Evolutionary conservation across 1,140 invertebrate genomes (phyloP), one percentile per base, ranked within the genome.

Genomic region (Alviniconcha marisindica): DNA sequence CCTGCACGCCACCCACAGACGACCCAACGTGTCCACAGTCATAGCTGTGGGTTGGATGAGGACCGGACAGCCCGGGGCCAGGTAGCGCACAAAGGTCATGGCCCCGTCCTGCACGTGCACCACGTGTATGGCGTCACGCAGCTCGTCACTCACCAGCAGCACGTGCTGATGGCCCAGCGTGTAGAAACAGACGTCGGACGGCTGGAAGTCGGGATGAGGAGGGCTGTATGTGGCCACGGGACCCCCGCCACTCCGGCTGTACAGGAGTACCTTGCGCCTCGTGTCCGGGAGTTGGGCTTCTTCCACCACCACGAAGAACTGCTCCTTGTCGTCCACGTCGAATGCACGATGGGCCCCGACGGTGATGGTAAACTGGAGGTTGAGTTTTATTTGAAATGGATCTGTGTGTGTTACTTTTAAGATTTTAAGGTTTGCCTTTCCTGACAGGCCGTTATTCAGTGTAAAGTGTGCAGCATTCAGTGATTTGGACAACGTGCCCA

Each of bases 181-280:
- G 71, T 42, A 74, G 71, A 74, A 74, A 24, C 71, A 74, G 21
- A 42, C 71, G 38, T 74, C 71, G 4, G 71, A 42, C 3, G 71
- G 71, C 38, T 42, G 38, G 38, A 14, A 74, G 18, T 2, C 4
- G 38, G 38, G 15, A 2, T 4, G 14, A 21, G 71, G 71, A 21
- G 71, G 38, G 38, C 18, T 1, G 71, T 74, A 74, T 3, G 38
- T 74, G 38, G 36, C 38, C 21, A 74, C 42, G 3, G 71, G 14
- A 12, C 21, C 18, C 38, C 21, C 3, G 5, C 12, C 2, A 7
- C 21, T 18, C 3, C 71, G 71, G 7, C 38, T 36, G 71, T 74
- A 74, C 36, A 74, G 38, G 3, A 2, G 36, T 2, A 74, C 71
- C 21, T 18, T 74, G 3, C 71, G 71, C 15, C 10, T 15, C 14